Evolutionary conservation across 1,140 invertebrate species (phyloP), one percentile per base, ranked within the genome.

Genomic region (Vollenhovia emeryi): DNA sequence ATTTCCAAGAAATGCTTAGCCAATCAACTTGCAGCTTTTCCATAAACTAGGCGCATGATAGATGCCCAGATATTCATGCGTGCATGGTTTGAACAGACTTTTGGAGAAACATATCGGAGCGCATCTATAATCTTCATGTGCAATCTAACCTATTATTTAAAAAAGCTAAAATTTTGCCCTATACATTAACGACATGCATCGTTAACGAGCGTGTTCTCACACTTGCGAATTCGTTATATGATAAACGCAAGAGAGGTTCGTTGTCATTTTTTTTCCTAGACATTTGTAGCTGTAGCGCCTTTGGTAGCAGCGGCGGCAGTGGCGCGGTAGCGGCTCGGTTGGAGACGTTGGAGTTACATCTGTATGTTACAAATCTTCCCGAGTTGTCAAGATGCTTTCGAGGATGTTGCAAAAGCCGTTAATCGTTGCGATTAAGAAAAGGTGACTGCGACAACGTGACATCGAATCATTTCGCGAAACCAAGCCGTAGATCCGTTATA

Each of bases 401-500:
- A 90, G 86, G 69, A 57, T 83, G 36, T 82, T 86, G 18, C 90
- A 83, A 66, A 88, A 68, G 15, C 88, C 87, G 15, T 74, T 91
- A 18, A 76, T 59, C n/a, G 55, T 89, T 55, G 85, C 83, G 7
- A 52, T 91, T 45, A 91, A 87, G 73, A 91, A 91, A 59, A 92
- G 92, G 92, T 93, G 89, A 60, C 33, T 79, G n/a, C 52, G 30
- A 40, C 50, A 50, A 8, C 27, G 3, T 8, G 24, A 48, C 3
- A 24, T 82, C 4, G 3, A 30, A 60, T 66, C 15, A 60, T 15
- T 11, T 7, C 27, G 18, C 69, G n/a, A 68, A 43, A 21, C 30
- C 24, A n/a, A 68, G 11, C 3, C 27, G 5, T 50, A 68, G 30
- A 64, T 43, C 24, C 13, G 7, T 45, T n/a, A 30, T 73, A 84